Base-by-base conservation (phyloP, 2,888 invertebrate genomes). In the Noctua fimbriata region DNA sequence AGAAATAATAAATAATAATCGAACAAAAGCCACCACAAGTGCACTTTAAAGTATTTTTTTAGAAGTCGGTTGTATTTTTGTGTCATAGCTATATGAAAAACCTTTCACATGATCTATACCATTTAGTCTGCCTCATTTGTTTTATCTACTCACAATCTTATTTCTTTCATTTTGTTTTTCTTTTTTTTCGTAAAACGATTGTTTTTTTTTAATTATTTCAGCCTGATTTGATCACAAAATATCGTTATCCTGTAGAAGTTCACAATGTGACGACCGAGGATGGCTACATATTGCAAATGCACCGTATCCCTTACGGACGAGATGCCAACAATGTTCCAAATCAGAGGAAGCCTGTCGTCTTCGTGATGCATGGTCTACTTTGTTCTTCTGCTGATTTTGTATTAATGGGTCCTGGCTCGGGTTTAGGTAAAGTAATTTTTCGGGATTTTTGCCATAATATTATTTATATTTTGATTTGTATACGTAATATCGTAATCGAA, bases 211-310 rank as follows among this genome's bases (percentile, higher is more conserved):
- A 6, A 49, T 60, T 28, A 28, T 86, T 82, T 72, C 69, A 83
- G 86, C 83, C 82, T 4, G 95, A 97, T 76, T 92, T 98, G 36
- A 95, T 98, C 0, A 90, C 90, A 21, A 97, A 97, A 88, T 97
- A 98, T 90, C 97, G 97, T 0, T 98, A 98, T 91, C 97, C 97
- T 0, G 92, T 97, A 0, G 98, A 98, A 93, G 96, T 95, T 21
- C 98, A 98, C 91, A 92, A 92, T 5, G 97, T 98, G 0, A 94
- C 94, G 6, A 99, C 99, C 0, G 92, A 96, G 6, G 99, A 99
- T 95, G 98, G 98, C 2, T 99, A 98, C 91, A 97, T 98, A n/a
- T 94, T 99, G 85, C 97, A 97, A 79, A 87, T 98, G 90, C 98
- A 98, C 92, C 97, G 99, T 60, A 98, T 99, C 69, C 97, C 97